Percentiles rank a stretch among this genome's conserved stretches.
Conservation (phyloP, 37 sponge, comb jelly and placozoan genomes). For the Chondrilla cf. caribensis region DNA sequence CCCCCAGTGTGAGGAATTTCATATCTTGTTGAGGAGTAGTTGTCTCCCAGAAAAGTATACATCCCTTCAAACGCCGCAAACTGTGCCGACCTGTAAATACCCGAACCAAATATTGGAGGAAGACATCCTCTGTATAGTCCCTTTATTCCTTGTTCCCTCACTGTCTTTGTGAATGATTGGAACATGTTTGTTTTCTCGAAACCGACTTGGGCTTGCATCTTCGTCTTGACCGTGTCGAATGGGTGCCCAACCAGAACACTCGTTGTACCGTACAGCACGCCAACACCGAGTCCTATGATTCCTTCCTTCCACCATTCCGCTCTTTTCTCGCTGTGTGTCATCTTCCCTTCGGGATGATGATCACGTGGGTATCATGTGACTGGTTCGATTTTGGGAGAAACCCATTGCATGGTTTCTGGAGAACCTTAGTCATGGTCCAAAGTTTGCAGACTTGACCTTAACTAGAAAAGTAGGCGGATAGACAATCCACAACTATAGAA, state of each 20-base stretch:
- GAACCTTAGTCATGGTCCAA: too few relatives aligned
- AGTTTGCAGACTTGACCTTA: too few relatives aligned
- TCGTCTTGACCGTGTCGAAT: slow-evolving; percentile 98
- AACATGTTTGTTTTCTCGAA: slow-evolving; percentile 84
- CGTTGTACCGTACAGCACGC: slow-evolving; percentile 96
- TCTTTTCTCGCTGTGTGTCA: slow-evolving; percentile 96
- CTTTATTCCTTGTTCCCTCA: slow-evolving; percentile 69
- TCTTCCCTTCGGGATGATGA: slow-evolving; percentile 17
- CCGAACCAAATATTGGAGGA: slow-evolving; percentile 94
- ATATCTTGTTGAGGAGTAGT: slow-evolving; percentile 23
- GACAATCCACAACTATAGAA: too few relatives aligned
- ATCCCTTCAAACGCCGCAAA: slow-evolving; percentile 95
- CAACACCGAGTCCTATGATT: slow-evolving; percentile 83
- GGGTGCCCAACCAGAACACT: slow-evolving; percentile 97
- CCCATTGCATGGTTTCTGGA: too few relatives aligned
- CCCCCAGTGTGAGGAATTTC: slow-evolving; percentile 80
- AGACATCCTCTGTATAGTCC: slow-evolving; percentile 90
- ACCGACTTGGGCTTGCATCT: slow-evolving; percentile 98
- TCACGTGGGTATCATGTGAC: too few relatives aligned
- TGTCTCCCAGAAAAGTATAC: slow-evolving; percentile 67
- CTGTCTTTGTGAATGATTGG: slow-evolving; percentile 69
- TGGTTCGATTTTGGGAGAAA: too few relatives aligned
- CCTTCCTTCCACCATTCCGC: slow-evolving; percentile 91
- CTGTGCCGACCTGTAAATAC: slow-evolving; percentile 92
- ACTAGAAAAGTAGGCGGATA: too few relatives aligned